These are phyloP conservation scores for Lagria hirta DNA, from an alignment of 2,888 invertebrate species.

Conservation along the genomic window DNA sequence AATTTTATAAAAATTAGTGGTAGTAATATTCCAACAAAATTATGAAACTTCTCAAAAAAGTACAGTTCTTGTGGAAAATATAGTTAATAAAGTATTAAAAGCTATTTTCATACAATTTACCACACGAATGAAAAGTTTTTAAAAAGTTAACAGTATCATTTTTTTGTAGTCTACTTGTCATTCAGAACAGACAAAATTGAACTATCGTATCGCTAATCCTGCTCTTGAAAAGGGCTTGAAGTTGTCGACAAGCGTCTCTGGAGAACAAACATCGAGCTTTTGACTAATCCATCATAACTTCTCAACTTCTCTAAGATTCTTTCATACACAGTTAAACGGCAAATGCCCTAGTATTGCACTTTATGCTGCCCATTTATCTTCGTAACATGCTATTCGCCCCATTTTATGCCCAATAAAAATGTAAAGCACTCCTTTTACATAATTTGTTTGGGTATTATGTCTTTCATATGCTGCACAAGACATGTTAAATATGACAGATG, in stretches of 20 bases:
- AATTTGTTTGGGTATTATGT: slow-evolving; percentile 49
- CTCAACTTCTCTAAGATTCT: slow-evolving; percentile 39
- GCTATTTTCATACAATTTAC: too few relatives aligned
- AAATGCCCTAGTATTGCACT: slow-evolving; percentile 39
- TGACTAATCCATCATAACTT: slow-evolving; percentile 46
- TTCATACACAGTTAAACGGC: slow-evolving; percentile 39
- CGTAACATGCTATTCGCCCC: slow-evolving; percentile 42
- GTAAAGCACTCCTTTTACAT: slow-evolving; percentile 52
- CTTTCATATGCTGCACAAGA: slow-evolving; percentile 37
- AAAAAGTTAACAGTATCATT: too few relatives aligned
- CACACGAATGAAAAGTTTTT: too few relatives aligned
- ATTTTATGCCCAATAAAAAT: slow-evolving; percentile 51
- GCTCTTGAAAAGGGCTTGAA: slow-evolving; percentile 32
- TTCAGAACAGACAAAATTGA: too few relatives aligned
- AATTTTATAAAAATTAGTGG: too few relatives aligned
- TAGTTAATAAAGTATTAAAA: too few relatives aligned
- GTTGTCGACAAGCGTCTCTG: slow-evolving; percentile 40
- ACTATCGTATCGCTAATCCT: too few relatives aligned
- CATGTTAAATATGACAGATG: slow-evolving; percentile 26
- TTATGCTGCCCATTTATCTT: slow-evolving; percentile 50
- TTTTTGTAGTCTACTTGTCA: too few relatives aligned
- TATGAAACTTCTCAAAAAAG: too few relatives aligned
- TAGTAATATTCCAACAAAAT: too few relatives aligned
- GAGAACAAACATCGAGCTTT: slow-evolving; percentile 39
- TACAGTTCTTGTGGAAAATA: too few relatives aligned